Evolutionary conservation across 1,140 invertebrate genomes (phyloP), one percentile per base, ranked within the genome.

Genomic region (Chrysoperla carnea): DNA sequence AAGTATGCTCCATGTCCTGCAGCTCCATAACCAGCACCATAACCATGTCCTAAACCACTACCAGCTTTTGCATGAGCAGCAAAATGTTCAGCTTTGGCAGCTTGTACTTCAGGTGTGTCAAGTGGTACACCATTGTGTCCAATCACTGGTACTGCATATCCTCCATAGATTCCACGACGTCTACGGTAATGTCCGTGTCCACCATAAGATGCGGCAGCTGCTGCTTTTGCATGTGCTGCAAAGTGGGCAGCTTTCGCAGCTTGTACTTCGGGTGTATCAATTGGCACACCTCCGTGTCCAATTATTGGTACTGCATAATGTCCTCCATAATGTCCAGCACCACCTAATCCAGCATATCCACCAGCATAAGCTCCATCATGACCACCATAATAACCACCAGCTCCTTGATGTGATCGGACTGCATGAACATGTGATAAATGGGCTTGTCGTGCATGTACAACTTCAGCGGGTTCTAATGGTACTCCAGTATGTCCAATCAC

Each of bases 41-140:
- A 33, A 33, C n/a, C 8, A 33, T 2, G 2, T 4, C 31, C 31
- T 11, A 12, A 33, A 11, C 31, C 31, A 12, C n/a, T 9, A 33
- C 61, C 58, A 1, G 68, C 70, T 43, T 69, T 68, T 23, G 71
- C 69, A 44, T 66, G 69, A 48, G 73, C 63, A 9, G 70, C 66
- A 58, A 69, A 73, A 50, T 77, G 75, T 35, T 68, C 61, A 1
- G 67, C 66, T 50, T 74, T 75, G 28, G 75, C 75, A 31, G 69
- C 68, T 40, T 72, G 67, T 5, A 77, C 75, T 53, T 76, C 75
- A 39, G 72, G 66, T 2, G 73, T 76, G 48, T 78, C 73, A 2
- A 73, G 55, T 14, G 73, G 72, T 6, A 72, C 62, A 9, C 69
- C 71, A 31, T 68, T 61, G 45, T 48, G 56, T 51, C 48, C 59